Conservation (phyloP, 2,797 vertebrate genomes). For the Gila robusta region DNA sequence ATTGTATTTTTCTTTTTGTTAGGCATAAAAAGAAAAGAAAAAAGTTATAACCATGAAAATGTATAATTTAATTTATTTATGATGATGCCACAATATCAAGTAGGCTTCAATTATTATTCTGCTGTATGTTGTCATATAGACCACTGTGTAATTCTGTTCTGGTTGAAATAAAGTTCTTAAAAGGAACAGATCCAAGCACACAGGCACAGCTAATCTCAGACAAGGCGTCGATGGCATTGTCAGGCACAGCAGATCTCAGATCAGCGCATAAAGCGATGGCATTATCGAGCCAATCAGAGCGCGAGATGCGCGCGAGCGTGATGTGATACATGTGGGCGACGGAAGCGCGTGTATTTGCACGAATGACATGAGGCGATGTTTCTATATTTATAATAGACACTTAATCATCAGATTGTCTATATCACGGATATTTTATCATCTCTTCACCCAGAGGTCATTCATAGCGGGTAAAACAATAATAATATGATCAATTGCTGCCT, state of each 20-base stretch:
- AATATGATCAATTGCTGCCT: background rate
- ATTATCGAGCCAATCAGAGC: conserved; percentile 10
- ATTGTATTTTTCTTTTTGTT: background rate
- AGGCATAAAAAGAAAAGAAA: background rate
- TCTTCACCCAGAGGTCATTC: background rate
- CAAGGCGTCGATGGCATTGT: background rate
- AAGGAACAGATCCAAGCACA: background rate
- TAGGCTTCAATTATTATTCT: background rate
- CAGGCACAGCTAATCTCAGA: background rate
- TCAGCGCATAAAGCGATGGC: background rate
- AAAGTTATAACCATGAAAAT: background rate
- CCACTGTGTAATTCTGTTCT: background rate
- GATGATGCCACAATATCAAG: background rate
- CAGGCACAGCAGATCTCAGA: conserved; percentile 9
- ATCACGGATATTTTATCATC: background rate
- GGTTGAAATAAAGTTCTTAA: background rate
- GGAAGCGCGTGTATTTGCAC: background rate
- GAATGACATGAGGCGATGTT: background rate
- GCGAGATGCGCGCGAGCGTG: background rate
- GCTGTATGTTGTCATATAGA: background rate
- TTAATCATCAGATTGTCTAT: background rate
- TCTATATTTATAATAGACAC: background rate
- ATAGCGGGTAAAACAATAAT: background rate
- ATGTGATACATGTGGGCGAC: background rate
- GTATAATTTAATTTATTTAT: background rate